Base-by-base conservation (phyloP, 2,888 invertebrate species). In the Drosophila austrosaltans region DNA sequence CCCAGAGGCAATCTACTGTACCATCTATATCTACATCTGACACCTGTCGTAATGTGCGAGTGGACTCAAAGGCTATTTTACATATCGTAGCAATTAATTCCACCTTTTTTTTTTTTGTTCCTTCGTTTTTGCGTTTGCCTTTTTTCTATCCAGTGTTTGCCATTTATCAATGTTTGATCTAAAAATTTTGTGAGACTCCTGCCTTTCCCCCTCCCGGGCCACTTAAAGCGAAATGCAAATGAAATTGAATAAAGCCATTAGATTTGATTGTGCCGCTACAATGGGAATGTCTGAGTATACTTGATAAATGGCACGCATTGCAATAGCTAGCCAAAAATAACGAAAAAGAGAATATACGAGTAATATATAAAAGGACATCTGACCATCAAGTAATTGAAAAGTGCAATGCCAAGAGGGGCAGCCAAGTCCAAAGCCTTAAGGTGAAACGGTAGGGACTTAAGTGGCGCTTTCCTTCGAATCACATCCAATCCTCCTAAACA, bases 331-430 rank as follows among this genome's bases (percentile, higher is more conserved):
- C 53, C 36, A 40, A 3, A 61, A 16, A 0, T 12, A 53, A 54
- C 8, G 25, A 20, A 25, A 36, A 63, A 44, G 36, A 36, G 36
- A 36, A 36, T 36, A 36, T 36, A 16, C 16, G 16, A 16, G 16
- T 16, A 36, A 36, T 36, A 48, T 48, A 48, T 48, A 57, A 36
- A 22, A 36, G 20, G 48, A 69, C 59, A 66, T 66, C 65, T 71
- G 59, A 39, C 68, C 81, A 78, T 82, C 72, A 74, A 72, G 73
- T 79, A 79, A 81, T 81, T 86, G 83, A 79, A 78, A 85, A 83
- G 62, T 79, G 76, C 81, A 86, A 39, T 39, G 60, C 53, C 62
- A 68, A 39, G 42, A 65, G n/a, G 30, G n/a, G 25, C 42, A 28
- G 48, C 25, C 54, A 48, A 56, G 40, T 44, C 22, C 28, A 2